Evolutionary conservation across 2,113 vertebrate genomes (phyloP).

Genomic region (Rhinolophus sinicus): DNA sequence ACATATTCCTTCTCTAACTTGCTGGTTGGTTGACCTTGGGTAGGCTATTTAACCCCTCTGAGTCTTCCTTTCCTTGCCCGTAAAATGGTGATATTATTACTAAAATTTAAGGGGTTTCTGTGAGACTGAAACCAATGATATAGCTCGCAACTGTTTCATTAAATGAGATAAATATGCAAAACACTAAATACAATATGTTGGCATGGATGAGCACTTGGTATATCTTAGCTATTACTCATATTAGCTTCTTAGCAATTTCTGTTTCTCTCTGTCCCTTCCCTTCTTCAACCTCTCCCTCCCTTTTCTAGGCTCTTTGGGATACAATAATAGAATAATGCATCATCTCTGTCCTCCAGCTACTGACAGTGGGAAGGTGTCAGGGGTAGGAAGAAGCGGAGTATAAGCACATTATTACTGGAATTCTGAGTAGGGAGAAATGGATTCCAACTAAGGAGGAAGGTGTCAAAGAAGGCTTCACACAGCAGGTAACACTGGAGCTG

Average conservation of each 20-base stretch:
- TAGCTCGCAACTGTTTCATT: neutral
- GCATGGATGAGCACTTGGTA: neutral
- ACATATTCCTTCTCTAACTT: neutral
- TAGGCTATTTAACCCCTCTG: neutral
- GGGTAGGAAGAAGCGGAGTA: neutral
- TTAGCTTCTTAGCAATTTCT: neutral
- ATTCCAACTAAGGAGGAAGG: neutral
- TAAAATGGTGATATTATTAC: neutral
- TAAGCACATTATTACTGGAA: neutral
- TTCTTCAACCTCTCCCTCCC: neutral
- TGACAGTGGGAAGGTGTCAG: neutral
- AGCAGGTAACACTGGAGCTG: neutral
- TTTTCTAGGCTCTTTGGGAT: neutral
- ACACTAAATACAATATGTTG: neutral
- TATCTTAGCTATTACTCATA: neutral
- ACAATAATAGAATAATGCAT: neutral
- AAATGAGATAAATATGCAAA: conserved; percentile 18
- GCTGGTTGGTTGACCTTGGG: neutral
- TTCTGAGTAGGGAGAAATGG: neutral
- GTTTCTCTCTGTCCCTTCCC: neutral
- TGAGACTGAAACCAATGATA: neutral
- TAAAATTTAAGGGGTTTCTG: neutral
- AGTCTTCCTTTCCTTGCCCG: neutral
- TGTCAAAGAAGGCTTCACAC: neutral
- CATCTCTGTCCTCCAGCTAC: neutral